Evolutionary conservation across 2,797 vertebrate species (phyloP).

Genomic region (Cossypha dichroa): DNA sequence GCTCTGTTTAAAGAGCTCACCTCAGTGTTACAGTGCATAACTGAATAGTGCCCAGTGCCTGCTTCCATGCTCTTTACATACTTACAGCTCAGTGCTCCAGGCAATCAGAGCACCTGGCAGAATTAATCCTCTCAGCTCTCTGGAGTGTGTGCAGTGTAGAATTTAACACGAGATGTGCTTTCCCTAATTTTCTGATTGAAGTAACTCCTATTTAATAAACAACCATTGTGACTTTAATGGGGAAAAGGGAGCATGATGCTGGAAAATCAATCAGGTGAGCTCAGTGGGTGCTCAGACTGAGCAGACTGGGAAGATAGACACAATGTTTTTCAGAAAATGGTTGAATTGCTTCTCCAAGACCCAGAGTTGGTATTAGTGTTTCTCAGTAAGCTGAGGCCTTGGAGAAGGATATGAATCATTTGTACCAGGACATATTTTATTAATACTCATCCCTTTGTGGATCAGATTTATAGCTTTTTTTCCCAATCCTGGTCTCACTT

Average conservation of each 20-base stretch:
- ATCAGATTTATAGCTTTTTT: neutral
- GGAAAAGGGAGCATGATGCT: neutral
- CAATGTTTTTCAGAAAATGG: rapidly evolving
- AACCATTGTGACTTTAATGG: neutral
- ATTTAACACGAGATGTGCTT: neutral
- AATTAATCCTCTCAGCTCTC: neutral
- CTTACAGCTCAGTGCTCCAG: neutral
- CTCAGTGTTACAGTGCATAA: neutral
- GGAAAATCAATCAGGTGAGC: neutral
- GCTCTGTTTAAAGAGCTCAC: neutral
- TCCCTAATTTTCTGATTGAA: constrained; percentile 34
- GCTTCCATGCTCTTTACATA: neutral
- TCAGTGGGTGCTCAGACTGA: neutral
- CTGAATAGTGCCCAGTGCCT: neutral
- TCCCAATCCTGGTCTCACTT: neutral
- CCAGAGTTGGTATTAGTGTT: neutral
- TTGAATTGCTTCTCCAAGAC: neutral
- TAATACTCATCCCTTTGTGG: neutral
- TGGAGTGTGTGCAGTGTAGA: neutral
- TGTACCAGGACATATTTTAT: neutral
- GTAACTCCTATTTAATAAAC: neutral
- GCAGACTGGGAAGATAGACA: neutral
- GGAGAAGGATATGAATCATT: neutral
- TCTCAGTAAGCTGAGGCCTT: neutral
- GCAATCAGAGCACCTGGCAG: neutral